Base-by-base conservation (phyloP, 2,888 invertebrate genomes). In the Aporophyla lueneburgensis region DNA sequence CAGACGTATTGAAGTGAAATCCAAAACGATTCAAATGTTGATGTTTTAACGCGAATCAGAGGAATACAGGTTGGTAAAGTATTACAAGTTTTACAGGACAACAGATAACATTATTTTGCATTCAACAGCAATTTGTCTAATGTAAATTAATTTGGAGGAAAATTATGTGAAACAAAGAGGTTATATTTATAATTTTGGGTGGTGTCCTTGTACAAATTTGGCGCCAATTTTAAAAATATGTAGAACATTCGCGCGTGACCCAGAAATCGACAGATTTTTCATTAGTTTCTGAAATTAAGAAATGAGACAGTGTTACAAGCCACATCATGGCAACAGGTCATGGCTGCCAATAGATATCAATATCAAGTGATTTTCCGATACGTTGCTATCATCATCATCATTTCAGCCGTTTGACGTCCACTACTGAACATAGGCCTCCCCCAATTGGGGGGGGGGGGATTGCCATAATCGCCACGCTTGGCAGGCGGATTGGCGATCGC, bases 191-290 rank as follows among this genome's bases (percentile, higher is more conserved):
- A 63, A 51, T 49, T n/a, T 78, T 58, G 46, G 43, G 68, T 77
- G 66, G 59, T 51, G 78, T 61, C 78, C 78, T 71, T 83, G 56
- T 21, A 1, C 2, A 33, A 24, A 7, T 33, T 43, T 68, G 67
- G 83, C 83, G 78, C 53, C 40, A 80, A 80, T 59, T 83, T 71
- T 24, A 67, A 80, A 77, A 53, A n/a, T 51, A 51, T 56, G 7
- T 33, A 16, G 7, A 2, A 7, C 6, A 49, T 49, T 74, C 0
- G 7, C 16, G 19, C 2, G 1, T 7, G 2, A 14, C 0, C 14
- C 0, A 46, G 12, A 56, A 12, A 14, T 27, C 4, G 7, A 43
- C 16, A 63, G 10, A n/a, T 62, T 62, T n/a, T n/a, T 43, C 9
- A 40, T n/a, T 43, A 2, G 10, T 43, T 63, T 43, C 1, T n/a